Evolutionary conservation across 1,140 invertebrate genomes (phyloP), one percentile per base, ranked within the genome.

Genomic region (Nasonia vitripennis): DNA sequence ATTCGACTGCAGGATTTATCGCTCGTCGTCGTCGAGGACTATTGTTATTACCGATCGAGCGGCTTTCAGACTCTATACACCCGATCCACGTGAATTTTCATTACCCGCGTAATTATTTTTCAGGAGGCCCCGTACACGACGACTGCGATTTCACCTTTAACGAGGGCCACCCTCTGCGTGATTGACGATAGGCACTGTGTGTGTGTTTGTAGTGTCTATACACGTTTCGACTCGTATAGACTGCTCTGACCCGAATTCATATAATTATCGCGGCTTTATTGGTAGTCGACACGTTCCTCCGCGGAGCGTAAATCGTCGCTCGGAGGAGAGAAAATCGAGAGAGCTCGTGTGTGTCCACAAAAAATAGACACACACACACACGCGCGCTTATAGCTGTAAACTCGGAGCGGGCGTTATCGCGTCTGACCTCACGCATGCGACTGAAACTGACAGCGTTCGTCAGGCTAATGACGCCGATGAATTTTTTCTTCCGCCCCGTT

Each of bases 401-500:
- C 2, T 62, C 55, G 2, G 12, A 37, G 5, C 34, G 2, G 55
- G 55, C 68, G 10, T 71, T 71, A 71, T 71, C 68, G 31, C 11
- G 12, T 31, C 31, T 34, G 68, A 14, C 27, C 68, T 0, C 27
- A 71, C 14, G 23, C 31, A 71, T 71, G 10, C 10, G 73, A 75
- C 73, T 75, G 73, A 45, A n/a, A n/a, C 17, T n/a, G 73, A 75
- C 37, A 75, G 31, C 11, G 10, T 75, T 75, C 20, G 73, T 75
- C 73, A 41, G 7, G 14, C 20, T 75, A 75, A 75, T 75, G 37
- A 10, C 7, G 37, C 37, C 73, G 37, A 75, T 45, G 27, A 34
- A 75, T 45, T 41, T 45, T 75, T 45, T 41, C 11, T 62, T n/a
- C 6, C 55, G 17, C 55, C 27, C 23, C 27, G 31, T 37, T 75